A percentile compares a stretch with the other conserved stretches of the same genome.
Conservation (phyloP, 2,113 vertebrate species). For the Emydocephalus ijimae region DNA sequence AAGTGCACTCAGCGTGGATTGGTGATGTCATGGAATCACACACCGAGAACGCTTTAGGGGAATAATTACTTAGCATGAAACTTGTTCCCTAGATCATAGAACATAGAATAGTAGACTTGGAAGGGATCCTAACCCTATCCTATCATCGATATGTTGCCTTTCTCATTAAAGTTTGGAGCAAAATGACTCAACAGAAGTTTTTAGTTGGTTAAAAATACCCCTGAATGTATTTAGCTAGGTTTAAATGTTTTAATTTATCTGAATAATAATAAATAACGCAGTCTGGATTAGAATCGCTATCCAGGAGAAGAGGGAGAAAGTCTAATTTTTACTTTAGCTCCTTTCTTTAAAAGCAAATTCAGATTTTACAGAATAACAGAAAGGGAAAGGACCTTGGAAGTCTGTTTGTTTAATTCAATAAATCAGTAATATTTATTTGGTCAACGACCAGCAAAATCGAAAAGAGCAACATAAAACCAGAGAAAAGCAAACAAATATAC, state of each 20-base stretch:
- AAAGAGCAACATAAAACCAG: no score
- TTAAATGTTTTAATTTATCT: not conserved
- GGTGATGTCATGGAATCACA: not conserved
- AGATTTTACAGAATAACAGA: not conserved
- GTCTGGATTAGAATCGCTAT: not conserved
- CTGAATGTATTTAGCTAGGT: not conserved
- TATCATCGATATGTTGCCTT: not conserved
- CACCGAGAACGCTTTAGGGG: constrained; percentile 21
- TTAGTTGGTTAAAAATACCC: not conserved
- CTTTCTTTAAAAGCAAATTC: not conserved
- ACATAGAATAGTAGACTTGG: not conserved
- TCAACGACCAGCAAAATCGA: no score
- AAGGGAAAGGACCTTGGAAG: no score
- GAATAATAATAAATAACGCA: not conserved
- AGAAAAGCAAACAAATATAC: no score
- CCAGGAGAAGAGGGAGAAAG: not conserved
- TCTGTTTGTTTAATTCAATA: no score
- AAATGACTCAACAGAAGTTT: not conserved
- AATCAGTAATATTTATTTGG: no score
- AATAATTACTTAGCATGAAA: not conserved
- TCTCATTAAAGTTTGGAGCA: not conserved
- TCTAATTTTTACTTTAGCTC: not conserved
- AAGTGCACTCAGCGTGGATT: not conserved
- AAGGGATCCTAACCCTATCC: not conserved
- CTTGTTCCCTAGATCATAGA: constrained; percentile 12